Percentiles rank a stretch among this genome's conserved stretches.
phyloP scores from a whole-genome alignment of 2,888 invertebrate genomes.

The Drosophila subquinaria region DNA sequence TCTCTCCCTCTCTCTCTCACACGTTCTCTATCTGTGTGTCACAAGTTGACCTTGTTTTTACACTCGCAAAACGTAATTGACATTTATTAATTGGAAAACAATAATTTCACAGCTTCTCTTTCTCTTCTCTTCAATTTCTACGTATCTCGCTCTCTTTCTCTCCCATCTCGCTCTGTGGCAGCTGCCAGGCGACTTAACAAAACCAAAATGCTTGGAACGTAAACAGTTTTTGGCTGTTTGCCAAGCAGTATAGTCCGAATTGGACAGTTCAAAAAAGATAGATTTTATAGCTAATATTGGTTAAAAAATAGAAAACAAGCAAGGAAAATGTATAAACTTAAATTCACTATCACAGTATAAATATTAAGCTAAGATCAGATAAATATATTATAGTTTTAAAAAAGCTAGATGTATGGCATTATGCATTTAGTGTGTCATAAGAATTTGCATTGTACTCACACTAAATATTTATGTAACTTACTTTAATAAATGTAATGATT shows the following conservation, averaged over 20 bases:
- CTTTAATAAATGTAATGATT: too few relatives aligned
- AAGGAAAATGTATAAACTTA: too few relatives aligned
- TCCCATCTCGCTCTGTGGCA: slow-evolving; percentile 40
- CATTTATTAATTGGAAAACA: slow-evolving; percentile 82
- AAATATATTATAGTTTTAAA: too few relatives aligned
- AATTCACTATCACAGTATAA: too few relatives aligned
- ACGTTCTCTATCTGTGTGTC: neutral
- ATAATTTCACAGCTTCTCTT: slow-evolving; percentile 58
- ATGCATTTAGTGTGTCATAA: too few relatives aligned
- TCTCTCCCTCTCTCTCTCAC: neutral
- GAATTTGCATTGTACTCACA: too few relatives aligned
- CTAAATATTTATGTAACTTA: too few relatives aligned
- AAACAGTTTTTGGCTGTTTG: slow-evolving; percentile 26
- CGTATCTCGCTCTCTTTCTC: slow-evolving; percentile 6
- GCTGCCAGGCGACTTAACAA: slow-evolving; percentile 34
- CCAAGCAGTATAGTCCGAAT: slow-evolving; percentile 19
- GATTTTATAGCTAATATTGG: neutral
- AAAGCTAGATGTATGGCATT: too few relatives aligned
- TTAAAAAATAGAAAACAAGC: too few relatives aligned
- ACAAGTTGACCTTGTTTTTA: slow-evolving; percentile 58
- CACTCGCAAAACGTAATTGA: slow-evolving; percentile 67
- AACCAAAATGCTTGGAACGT: slow-evolving; percentile 15
- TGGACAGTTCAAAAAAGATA: neutral
- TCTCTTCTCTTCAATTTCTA: neutral
- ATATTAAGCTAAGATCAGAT: too few relatives aligned